Base-by-base conservation (phyloP, 92 coral and sea anemone species). In the Chrysogorgia sp. region DNA sequence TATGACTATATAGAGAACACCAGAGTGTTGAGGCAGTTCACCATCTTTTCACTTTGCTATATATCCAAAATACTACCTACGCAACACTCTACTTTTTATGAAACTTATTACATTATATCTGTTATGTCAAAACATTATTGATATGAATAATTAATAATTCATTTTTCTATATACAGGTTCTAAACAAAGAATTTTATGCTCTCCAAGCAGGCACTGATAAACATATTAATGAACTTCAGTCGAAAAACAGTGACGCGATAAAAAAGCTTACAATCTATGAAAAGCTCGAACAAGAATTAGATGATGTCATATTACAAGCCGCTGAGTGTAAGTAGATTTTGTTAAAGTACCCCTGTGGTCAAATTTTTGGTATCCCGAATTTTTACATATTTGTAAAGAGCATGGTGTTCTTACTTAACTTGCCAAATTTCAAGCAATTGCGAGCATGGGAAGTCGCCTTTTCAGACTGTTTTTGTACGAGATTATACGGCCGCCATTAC, bases 281-380 rank as follows among this genome's bases (percentile, higher is more conserved):
- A 55, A 86, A 88, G 13, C 88, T 94, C 49, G 98, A 94, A 63
- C 92, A 87, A 52, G 98, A 94, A 60, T 77, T 94, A 37, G 98
- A 94, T 84, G 98, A 94, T 78, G 92, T 94, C 70, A 91, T 94
- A 52, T 78, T 94, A 91, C 98, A 94, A 58, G 90, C 98, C 26
- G 98, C 98, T 35, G 97, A 94, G 50, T 88, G 98, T 94, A 64
- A 76, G 91, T 32, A 57, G 17, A 47, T 4, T 37, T 37, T 37
- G 5, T 37, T 12, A 37, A n/a, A n/a, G n/a, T n/a, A n/a, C 56
- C 56, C 56, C 6, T n/a, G n/a, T n/a, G n/a, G n/a, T n/a, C n/a
- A n/a, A n/a, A n/a, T n/a, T n/a, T n/a, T n/a, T n/a, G n/a, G 0
- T 22, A 12, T 1, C 30, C 12, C 10, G 12, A 10, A 28, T 13